phyloP scores from a whole-genome alignment of 2,888 invertebrate species.

The Eupithecia centaureata region DNA sequence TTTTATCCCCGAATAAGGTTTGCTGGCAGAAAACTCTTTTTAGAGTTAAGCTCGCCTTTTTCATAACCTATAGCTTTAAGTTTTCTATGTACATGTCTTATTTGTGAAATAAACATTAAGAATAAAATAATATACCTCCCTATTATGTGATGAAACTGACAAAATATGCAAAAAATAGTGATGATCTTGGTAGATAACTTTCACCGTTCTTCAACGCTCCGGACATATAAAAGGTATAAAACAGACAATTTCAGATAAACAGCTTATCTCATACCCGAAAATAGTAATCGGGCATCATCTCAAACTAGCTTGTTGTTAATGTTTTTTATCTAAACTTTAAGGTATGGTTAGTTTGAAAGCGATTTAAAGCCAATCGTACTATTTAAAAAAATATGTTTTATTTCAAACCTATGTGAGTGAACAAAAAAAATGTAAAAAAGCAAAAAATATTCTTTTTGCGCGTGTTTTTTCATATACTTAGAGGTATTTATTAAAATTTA shows the following conservation, averaged over 20 bases:
- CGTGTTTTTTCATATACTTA: too few species aligned
- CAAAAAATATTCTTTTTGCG: too few species aligned
- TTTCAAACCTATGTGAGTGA: neutral
- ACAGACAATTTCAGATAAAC: slow-evolving; percentile 71
- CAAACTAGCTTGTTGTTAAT: slow-evolving; percentile 59
- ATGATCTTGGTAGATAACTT: slow-evolving; percentile 53
- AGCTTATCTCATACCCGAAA: slow-evolving; percentile 62
- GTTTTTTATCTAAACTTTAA: slow-evolving; percentile 49
- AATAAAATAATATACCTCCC: neutral
- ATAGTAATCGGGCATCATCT: slow-evolving; percentile 67
- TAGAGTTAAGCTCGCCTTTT: too few species aligned
- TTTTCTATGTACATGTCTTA: too few species aligned
- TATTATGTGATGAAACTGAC: neutral
- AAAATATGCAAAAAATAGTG: neutral
- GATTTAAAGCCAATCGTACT: neutral
- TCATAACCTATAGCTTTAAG: too few species aligned
- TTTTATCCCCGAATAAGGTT: too few species aligned
- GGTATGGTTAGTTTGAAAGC: slow-evolving; percentile 18
- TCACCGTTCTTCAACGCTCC: slow-evolving; percentile 60
- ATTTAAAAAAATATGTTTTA: neutral
- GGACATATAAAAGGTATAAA: slow-evolving; percentile 49
- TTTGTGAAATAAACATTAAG: too few species aligned
- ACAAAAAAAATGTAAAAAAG: too few species aligned
- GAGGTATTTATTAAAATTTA: too few species aligned
- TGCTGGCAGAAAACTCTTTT: too few species aligned